Evolutionary conservation across 2,888 invertebrate genomes (phyloP).

Genomic region (Drosophila mimetica): DNA sequence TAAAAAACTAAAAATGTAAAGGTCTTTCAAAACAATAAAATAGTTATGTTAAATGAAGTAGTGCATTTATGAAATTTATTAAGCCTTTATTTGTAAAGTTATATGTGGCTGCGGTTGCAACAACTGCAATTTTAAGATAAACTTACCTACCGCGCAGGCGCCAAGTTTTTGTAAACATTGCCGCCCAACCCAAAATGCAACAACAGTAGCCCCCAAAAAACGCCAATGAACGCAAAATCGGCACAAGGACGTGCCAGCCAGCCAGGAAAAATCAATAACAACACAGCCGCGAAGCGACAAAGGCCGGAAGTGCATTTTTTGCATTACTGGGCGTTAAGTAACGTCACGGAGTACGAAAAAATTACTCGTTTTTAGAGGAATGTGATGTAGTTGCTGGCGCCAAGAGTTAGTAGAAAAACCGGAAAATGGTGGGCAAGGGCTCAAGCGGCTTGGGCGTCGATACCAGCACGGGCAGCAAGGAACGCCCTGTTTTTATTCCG

Average conservation of each 20-base stretch:
- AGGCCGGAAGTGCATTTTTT: constrained; percentile 70
- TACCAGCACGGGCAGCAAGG: constrained; percentile 72
- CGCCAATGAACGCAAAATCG: constrained; percentile 72
- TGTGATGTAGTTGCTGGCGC: constrained; percentile 40
- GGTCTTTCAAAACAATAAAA: too few species aligned
- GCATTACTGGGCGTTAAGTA: constrained; percentile 38
- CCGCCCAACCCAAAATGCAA: constrained; percentile 54
- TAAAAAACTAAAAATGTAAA: not conserved
- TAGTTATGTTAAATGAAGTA: not conserved
- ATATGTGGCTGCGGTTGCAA: constrained; percentile 28
- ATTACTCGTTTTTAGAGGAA: not conserved
- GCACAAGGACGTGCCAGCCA: constrained; percentile 78
- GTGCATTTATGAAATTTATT: not conserved
- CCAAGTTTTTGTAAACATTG: constrained; percentile 60
- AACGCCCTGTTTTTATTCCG: constrained; percentile 86
- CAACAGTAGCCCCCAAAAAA: constrained; percentile 43
- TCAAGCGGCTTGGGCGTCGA: constrained; percentile 62
- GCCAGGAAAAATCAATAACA: constrained; percentile 81
- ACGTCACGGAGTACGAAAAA: constrained; percentile 16
- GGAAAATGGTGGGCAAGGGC: constrained; percentile 79
- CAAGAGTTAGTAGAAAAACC: not conserved
- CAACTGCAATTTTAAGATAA: constrained; percentile 48
- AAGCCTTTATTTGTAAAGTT: not conserved
- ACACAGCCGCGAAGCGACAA: constrained; percentile 51
- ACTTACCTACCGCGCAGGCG: constrained; percentile 56